Percentiles rank a stretch among this genome's conserved stretches.
These are phyloP conservation scores for Pterophyllum scalare DNA, from an alignment of 2,113 vertebrate species.

Conservation along the genomic window DNA sequence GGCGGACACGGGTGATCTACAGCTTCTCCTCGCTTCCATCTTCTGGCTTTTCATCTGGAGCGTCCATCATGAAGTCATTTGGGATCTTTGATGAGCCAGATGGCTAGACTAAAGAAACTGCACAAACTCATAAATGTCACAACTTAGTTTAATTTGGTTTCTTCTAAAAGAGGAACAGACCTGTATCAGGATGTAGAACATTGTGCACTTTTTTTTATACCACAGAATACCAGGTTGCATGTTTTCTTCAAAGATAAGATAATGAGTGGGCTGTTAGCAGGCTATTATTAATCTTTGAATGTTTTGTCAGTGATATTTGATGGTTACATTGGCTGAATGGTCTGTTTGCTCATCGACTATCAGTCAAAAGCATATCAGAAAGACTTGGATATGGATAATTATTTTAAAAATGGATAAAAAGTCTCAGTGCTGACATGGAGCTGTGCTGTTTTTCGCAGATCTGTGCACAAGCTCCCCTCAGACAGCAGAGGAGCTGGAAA, in stretches of 20 bases:
- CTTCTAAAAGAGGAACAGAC: neutral
- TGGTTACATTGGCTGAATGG: no score
- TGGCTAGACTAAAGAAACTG: neutral
- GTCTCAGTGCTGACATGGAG: neutral
- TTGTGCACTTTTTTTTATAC: neutral
- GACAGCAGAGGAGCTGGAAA: conserved; percentile 85
- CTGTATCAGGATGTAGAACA: neutral
- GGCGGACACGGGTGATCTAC: conserved; percentile 7
- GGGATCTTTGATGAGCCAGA: conserved; percentile 14
- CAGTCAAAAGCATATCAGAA: no score
- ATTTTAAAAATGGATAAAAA: neutral
- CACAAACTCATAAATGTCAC: neutral
- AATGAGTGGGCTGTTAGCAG: neutral
- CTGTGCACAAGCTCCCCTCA: conserved; percentile 82
- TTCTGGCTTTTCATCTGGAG: neutral
- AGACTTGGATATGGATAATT: neutral
- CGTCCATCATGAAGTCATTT: neutral
- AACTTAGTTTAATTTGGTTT: neutral
- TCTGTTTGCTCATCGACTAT: no score
- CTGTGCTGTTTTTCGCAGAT: conserved; percentile 72
- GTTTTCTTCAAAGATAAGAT: neutral
- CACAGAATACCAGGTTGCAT: neutral
- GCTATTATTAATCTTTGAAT: neutral
- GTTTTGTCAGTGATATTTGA: neutral
- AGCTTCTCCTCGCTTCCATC: neutral